Evolutionary conservation across 35 echinoderm and acorn worm genomes (phyloP).

Genomic region (Apostichopus californicus): DNA sequence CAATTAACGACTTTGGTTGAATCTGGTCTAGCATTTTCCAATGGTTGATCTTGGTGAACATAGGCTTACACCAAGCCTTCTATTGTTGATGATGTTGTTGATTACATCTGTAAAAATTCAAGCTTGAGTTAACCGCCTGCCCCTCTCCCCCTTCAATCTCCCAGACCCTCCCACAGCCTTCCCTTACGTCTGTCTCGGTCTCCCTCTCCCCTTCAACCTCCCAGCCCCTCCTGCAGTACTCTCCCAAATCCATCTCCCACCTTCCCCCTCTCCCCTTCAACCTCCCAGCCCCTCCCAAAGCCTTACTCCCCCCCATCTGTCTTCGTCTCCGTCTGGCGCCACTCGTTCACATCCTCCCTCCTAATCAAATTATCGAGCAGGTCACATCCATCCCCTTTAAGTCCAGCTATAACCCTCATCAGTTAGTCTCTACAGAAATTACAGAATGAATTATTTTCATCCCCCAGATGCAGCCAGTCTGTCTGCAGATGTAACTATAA

Average conservation of each 20-base stretch:
- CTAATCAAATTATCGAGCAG: too few species aligned
- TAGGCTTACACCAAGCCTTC: too few species aligned
- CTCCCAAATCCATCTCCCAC: background rate
- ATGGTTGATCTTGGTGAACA: too few species aligned
- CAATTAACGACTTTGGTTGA: too few species aligned
- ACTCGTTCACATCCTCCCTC: too few species aligned
- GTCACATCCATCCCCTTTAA: background rate
- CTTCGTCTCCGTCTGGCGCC: background rate
- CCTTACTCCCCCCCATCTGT: background rate
- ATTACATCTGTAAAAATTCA: too few species aligned
- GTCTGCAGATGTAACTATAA: background rate
- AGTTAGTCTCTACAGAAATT: background rate
- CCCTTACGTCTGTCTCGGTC: background rate
- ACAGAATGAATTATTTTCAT: background rate
- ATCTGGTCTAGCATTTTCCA: too few species aligned
- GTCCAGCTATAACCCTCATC: background rate
- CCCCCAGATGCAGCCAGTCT: background rate
- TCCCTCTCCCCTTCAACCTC: background rate
- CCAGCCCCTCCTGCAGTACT: background rate
- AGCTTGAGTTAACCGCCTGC: too few species aligned
- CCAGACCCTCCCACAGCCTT: background rate
- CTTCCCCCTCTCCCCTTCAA: background rate
- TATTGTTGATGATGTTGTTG: too few species aligned
- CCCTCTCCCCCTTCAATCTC: background rate
- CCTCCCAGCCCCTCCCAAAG: background rate